Base-by-base conservation (phyloP, 2,797 vertebrate genomes). In the Molossus alvarezi region DNA sequence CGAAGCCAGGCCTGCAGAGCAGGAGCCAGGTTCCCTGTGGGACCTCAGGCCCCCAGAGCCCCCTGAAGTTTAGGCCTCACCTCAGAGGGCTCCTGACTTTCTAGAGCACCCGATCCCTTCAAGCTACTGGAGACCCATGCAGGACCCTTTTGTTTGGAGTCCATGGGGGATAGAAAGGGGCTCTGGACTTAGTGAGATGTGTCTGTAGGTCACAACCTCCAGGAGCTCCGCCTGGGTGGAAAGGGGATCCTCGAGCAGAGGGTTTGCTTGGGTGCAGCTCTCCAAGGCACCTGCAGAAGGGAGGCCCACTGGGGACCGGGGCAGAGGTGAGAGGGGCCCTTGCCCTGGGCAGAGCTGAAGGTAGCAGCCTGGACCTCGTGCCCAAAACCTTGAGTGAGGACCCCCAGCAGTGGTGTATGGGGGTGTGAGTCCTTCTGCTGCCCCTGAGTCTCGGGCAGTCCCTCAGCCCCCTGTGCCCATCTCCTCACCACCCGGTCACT, bases 351-450 rank as follows among this genome's bases (percentile, higher is more conserved):
- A 45, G 6, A 45, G 41, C 41, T 45, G 41, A 45, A 45, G 41
- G 41, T 45, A 45, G 41, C 27, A 1, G 51, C 51, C 51, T 53
- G 12, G 51, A 53, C 51, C 51, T 53, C 11, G 9, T 53, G 48
- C 48, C 69, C 14, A 17, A 76, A 65, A 27, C 6, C 75, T 69
- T 12, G 2, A 55, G 11, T 6, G 33, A 75, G 76, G 58, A 55
- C 41, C 14, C 17, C 2, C 4, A 5, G 77, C 1, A 11, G 75
- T 27, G 21, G 48, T 2, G 0, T 6, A 4, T 33, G 48, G 8
- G 48, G 8, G 5, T 9, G 13, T n/a, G 76, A 15, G 20, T 21
- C n/a, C 51, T 41, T 62, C 33, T 13, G 3, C 77, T 27, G 57
- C 41, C 62, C 14, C 18, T 21, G 27, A 27, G 69, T 62, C 41